A percentile compares a stretch with the other conserved stretches of the same genome.
phyloP scores from a whole-genome alignment of 2,113 vertebrate species.

The Scartelaos histophorus region DNA sequence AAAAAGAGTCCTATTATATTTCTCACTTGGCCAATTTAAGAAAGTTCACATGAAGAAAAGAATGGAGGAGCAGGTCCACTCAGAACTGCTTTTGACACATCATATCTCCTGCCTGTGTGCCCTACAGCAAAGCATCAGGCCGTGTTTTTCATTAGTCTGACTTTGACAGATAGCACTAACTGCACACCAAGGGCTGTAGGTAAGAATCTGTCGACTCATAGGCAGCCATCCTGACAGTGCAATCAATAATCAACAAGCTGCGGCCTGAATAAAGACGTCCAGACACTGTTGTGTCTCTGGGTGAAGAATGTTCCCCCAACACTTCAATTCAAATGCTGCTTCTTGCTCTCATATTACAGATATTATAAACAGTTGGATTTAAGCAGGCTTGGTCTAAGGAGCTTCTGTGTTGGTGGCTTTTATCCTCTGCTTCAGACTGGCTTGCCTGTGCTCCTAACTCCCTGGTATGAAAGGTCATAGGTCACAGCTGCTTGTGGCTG shows the following conservation, averaged over 20 bases:
- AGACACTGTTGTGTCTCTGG: neutral
- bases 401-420: slow-evolving; percentile 36
- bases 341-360: neutral
- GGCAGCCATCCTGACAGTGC: slow-evolving; percentile 19
- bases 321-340: neutral
- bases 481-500: slow-evolving; percentile 68
- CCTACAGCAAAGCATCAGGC: slow-evolving; percentile 45
- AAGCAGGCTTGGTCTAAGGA: slow-evolving; percentile 2
- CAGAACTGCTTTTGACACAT: slow-evolving; percentile 43
- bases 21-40: slow-evolving; percentile 27
- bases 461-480: slow-evolving; percentile 75
- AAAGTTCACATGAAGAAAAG: slow-evolving; percentile 38
- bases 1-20: slow-evolving; percentile 48
- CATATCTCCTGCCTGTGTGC: slow-evolving; percentile 24
- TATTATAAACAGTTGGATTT: neutral
- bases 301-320: neutral
- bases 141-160: slow-evolving; percentile 34
- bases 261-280: slow-evolving; percentile 17
- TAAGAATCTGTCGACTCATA: slow-evolving; percentile 50
- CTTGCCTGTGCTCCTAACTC: slow-evolving; percentile 53
- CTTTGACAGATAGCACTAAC: slow-evolving; percentile 36
- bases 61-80: slow-evolving; percentile 41
- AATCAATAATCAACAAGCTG: slow-evolving; percentile 52
- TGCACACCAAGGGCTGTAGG: slow-evolving; percentile 14
- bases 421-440: slow-evolving; percentile 31